These are phyloP conservation scores for Alauda arvensis DNA, from an alignment of 2,797 vertebrate species.

Conservation along the genomic window DNA sequence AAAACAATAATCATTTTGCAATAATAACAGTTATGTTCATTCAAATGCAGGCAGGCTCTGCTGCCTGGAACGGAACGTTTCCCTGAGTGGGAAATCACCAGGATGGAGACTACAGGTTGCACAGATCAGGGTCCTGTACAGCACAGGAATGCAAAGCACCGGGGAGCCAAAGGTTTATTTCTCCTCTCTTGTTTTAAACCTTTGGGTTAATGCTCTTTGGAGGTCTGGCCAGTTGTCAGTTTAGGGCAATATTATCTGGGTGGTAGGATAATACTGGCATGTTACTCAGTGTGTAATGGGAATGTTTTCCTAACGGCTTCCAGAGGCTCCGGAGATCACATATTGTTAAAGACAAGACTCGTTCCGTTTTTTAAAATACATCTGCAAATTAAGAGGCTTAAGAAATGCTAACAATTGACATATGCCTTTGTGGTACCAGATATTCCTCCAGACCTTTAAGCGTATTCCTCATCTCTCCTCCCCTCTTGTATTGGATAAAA, in stretches of 20 bases:
- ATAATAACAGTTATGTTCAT: constrained; percentile 63
- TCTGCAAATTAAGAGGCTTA: constrained; percentile 48
- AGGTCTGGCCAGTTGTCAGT: constrained; percentile 44
- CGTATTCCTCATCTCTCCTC: background rate
- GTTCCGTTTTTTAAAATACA: background rate
- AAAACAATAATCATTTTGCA: constrained; percentile 73
- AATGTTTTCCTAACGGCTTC: constrained; percentile 30
- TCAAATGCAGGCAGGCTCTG: constrained; percentile 46
- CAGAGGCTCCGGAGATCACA: constrained; percentile 25
- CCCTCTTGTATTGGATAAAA: background rate
- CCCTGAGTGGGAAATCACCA: background rate
- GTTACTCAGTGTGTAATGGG: background rate
- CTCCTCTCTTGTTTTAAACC: background rate
- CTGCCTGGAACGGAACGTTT: constrained; percentile 46
- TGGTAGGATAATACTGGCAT: background rate
- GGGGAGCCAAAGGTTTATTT: background rate
- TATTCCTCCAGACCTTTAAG: constrained; percentile 37
- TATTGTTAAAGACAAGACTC: background rate
- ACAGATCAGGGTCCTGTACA: background rate
- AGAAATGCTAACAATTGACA: constrained; percentile 19
- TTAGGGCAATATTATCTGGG: constrained; percentile 19
- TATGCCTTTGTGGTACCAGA: constrained; percentile 12
- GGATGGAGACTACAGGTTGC: constrained; percentile 37
- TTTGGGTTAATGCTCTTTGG: constrained; percentile 10
- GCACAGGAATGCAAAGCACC: background rate